Conservation (phyloP, 2,113 vertebrate species). For the Microcebus griseorufus region DNA sequence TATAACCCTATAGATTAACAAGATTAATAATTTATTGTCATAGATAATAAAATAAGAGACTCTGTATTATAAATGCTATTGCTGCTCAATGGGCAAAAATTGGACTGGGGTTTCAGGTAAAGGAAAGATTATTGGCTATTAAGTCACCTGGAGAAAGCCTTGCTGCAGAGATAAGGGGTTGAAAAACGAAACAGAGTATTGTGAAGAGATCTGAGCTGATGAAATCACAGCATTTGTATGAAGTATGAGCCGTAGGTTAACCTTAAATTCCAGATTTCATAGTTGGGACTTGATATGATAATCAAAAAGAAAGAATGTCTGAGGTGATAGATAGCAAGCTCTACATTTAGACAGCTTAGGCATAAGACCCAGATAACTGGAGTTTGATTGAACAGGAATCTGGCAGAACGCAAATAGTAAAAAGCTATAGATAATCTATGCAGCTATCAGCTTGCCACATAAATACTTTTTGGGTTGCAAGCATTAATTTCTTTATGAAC, state of each 20-base stretch:
- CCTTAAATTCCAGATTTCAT: neutral
- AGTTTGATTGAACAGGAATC: neutral
- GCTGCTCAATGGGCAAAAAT: neutral
- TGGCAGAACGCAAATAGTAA: neutral
- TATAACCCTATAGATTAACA: neutral
- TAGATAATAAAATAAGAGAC: constrained; percentile 29
- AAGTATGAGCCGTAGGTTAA: neutral
- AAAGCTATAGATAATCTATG: neutral
- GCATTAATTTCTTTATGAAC: neutral
- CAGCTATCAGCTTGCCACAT: neutral
- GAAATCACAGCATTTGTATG: neutral
- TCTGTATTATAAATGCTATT: neutral
- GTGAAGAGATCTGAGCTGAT: neutral
- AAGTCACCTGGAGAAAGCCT: neutral
- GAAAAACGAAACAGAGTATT: neutral
- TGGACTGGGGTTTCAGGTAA: neutral
- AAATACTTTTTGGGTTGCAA: neutral
- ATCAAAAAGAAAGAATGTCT: neutral
- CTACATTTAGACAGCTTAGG: neutral
- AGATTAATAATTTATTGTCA: constrained; percentile 30
- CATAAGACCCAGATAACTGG: neutral
- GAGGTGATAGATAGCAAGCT: neutral
- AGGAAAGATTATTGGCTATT: neutral
- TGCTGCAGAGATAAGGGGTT: neutral
- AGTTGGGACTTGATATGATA: neutral